Evolutionary conservation across 2,888 invertebrate species (phyloP), one percentile per base, ranked within the genome.

Genomic region (Auanema freiburgensis): DNA sequence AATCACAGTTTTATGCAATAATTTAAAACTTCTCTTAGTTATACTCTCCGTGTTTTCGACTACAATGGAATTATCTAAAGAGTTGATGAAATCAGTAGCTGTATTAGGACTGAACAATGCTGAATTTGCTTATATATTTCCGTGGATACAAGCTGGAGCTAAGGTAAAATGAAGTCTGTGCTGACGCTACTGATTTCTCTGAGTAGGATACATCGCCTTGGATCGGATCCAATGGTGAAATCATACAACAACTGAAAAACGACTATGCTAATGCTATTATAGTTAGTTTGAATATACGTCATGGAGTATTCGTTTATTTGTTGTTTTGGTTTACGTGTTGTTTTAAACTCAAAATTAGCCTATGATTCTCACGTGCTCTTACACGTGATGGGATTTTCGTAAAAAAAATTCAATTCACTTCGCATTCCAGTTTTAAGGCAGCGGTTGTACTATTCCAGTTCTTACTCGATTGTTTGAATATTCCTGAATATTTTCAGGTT

Each of bases 231-330:
- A 69, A 74, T 44, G 80, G 81, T 8, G 76, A 80, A 58, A 71
- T 79, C 68, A 62, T 77, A 8, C 80, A 80, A 65, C 70, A 74
- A 25, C 78, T 80, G 42, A 80, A 79, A 59, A 76, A 79, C 60
- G 69, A 76, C 59, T 80, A 80, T 59, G 76, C 76, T 5, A 80
- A 80, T 59, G 77, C 80, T 5, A 79, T 80, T 40, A 80, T 80
- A 49, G 76, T 75, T 49, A 53, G 72, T 41, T 59, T 41, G 8
- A 23, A 12, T 14, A 40, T 56, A 14, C 40, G 11, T 5, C n/a
- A n/a, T n/a, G n/a, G n/a, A n/a, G n/a, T n/a, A n/a, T n/a, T n/a
- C n/a, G n/a, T n/a, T n/a, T n/a, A n/a, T n/a, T n/a, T n/a, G n/a
- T n/a, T 10, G 16, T 46, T 46, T 16, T 46, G 46, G 21, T 12